Evolutionary conservation across 2,888 invertebrate genomes (phyloP).

Genomic region (Cetonia aurata): DNA sequence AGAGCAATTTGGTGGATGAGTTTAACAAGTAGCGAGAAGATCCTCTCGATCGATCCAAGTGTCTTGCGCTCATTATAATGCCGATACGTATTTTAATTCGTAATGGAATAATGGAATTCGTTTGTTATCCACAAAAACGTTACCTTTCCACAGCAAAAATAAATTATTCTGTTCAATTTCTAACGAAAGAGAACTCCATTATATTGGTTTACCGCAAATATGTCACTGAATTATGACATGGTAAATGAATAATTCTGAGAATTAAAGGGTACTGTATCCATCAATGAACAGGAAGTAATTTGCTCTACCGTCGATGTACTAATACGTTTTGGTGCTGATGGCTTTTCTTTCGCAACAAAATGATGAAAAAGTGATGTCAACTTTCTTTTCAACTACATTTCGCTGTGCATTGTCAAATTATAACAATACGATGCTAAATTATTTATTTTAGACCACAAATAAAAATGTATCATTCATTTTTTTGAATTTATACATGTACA

Average conservation of each 20-base stretch:
- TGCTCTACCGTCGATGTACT: constrained; percentile 27
- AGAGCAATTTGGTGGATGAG: constrained; percentile 37
- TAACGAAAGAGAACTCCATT: constrained; percentile 24
- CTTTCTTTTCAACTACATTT: constrained; percentile 9
- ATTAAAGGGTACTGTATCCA: constrained; percentile 37
- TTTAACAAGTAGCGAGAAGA: constrained; percentile 23
- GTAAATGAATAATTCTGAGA: constrained; percentile 36
- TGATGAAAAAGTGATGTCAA: background rate
- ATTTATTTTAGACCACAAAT: too few relatives aligned
- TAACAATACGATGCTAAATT: too few relatives aligned
- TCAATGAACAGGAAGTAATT: constrained; percentile 41
- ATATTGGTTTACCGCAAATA: constrained; percentile 45
- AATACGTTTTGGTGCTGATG: constrained; percentile 26
- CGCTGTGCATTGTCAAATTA: background rate
- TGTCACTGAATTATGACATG: constrained; percentile 42
- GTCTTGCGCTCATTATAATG: constrained; percentile 14
- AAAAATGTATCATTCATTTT: too few relatives aligned
- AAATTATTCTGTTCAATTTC: constrained; percentile 31
- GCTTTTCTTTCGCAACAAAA: constrained; percentile 5
- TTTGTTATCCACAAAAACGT: constrained; percentile 26
- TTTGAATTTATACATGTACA: too few relatives aligned
- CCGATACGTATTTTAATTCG: constrained; percentile 22
- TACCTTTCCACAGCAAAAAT: constrained; percentile 18
- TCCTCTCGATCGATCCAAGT: constrained; percentile 24
- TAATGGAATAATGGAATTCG: constrained; percentile 35